Base-by-base conservation (phyloP, 2,113 vertebrate genomes). In the Lycaon pictus region DNA sequence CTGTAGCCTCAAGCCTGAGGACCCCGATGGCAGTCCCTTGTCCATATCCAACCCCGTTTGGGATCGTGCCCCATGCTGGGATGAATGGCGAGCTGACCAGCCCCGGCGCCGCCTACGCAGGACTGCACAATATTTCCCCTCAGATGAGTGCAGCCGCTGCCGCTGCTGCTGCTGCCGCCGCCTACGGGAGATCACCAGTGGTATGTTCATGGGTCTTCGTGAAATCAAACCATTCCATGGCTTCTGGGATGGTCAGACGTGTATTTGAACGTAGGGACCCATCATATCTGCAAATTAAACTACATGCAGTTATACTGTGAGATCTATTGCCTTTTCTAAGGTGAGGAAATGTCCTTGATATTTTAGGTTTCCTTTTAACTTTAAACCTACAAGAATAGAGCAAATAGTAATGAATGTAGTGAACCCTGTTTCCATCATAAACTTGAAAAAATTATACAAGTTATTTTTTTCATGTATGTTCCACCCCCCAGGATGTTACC, bases 1-100 rank as follows among this genome's bases (percentile, higher is more conserved):
- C 19, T 87, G 20, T 56, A 99, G 98, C 98, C 95, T 99, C 99
- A 62, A 99, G 99, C 95, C 97, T 99, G 58, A 98, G 99, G 96
- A 99, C 99, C 22, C 99, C 99, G 0, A 99, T 99, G 99, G 99
- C 99, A 67, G 99, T 99, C 37, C 99, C 99, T 0, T 99, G 99
- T 97, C 99, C 99, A 89, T 99, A 99, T n/a, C 99, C 99, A 92
- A 97, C 99, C 84, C 99, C 99, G 0, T 99, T 99, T 98, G 99
- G 99, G 19, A 99, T 99, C 0, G 99, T 99, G 65, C 99, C 99
- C 32, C 99, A 99, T 83, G 98, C 99, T 86, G 99, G 99, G 43
- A 99, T 99, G 99, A 99, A 99, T 0, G 99, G 99, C 20, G 99
- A 99, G 86, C 98, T 99, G 97, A 99, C 99, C 86, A 99, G 99